Base-by-base conservation (phyloP, 2,888 invertebrate genomes). In the Conus canariensis region DNA sequence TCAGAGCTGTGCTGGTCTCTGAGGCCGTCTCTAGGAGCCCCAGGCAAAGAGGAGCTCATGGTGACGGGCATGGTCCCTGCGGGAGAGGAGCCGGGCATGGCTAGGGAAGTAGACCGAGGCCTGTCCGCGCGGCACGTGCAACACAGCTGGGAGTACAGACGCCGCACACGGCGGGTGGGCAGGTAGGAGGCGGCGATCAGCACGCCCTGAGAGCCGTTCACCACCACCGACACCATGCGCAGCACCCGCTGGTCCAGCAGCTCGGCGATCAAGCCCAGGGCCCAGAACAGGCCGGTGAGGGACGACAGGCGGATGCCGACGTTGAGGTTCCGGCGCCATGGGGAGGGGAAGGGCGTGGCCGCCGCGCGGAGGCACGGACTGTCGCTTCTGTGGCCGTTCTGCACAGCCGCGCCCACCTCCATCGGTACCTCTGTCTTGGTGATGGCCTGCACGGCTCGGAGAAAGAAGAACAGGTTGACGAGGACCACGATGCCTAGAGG, bases 231-330 rank as follows among this genome's bases (percentile, higher is more conserved):
- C 67, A 93, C 22, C 83, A 92, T 93, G 7, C 92, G 91, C 58
- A 94, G 92, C 6, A 91, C 77, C 0, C 92, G 91, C 58, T 92
- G 74, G 4, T 91, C 90, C 2, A 93, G 88, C 70, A 93, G 83
- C 7, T 92, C 92, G 67, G 93, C 93, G 10, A 94, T 83, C 14
- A 94, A 83, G 3, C 92, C 93, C 12, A 94, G 90, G 12, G 93
- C 91, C 94, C 94, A 94, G 25, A 93, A 91, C 12, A 93, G 80
- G 8, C 94, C 94, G 12, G 94, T 93, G 12, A 94, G 90, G 12
- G 92, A 88, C 83, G 93, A 94, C 60, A 94, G 90, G 86, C 93
- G 93, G 8, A 94, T 77, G 87, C 93, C 94, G 7, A 93, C 90
- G 30, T 91, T 91, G 45, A 93, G 91, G 45, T 93, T 91, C 6